phyloP scores from a whole-genome alignment of 2,797 vertebrate species.

The Echiichthys vipera region DNA sequence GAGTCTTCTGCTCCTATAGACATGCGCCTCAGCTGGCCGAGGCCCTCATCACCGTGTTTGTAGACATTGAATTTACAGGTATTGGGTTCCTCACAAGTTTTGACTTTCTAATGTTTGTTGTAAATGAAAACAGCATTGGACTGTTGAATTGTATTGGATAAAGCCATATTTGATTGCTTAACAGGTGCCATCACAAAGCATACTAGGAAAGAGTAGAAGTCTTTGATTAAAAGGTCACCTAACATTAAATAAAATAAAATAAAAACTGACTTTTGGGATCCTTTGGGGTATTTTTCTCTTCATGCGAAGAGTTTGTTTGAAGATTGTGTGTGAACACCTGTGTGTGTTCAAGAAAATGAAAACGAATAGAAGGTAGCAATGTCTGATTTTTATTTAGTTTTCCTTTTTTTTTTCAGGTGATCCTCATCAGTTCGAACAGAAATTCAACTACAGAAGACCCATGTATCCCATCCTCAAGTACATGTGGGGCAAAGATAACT shows the following conservation, averaged over 20 bases:
- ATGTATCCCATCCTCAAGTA: slow-evolving; percentile 99
- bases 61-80: slow-evolving; percentile 99
- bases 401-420: slow-evolving; percentile 85
- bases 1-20: slow-evolving; percentile 92
- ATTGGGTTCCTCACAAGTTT: neutral
- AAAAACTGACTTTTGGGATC: neutral
- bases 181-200: neutral
- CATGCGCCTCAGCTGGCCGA: slow-evolving; percentile 92
- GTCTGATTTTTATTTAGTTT: slow-evolving; percentile 1
- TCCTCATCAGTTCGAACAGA: slow-evolving; percentile 99
- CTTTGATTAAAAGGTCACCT: neutral
- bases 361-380: neutral
- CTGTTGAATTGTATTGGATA: neutral
- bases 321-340: slow-evolving; percentile 11
- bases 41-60: slow-evolving; percentile 96
- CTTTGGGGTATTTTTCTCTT: slow-evolving; percentile 3
- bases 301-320: neutral
- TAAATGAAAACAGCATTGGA: neutral
- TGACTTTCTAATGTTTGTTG: neutral
- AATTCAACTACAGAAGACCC: slow-evolving; percentile 98
- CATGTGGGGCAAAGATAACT: slow-evolving; percentile 94
- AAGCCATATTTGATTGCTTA: neutral
- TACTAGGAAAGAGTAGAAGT: neutral
- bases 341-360: slow-evolving; percentile 6
- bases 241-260: neutral